Conservation (phyloP, 2,888 invertebrate species). For the Nomada ferruginata region DNA sequence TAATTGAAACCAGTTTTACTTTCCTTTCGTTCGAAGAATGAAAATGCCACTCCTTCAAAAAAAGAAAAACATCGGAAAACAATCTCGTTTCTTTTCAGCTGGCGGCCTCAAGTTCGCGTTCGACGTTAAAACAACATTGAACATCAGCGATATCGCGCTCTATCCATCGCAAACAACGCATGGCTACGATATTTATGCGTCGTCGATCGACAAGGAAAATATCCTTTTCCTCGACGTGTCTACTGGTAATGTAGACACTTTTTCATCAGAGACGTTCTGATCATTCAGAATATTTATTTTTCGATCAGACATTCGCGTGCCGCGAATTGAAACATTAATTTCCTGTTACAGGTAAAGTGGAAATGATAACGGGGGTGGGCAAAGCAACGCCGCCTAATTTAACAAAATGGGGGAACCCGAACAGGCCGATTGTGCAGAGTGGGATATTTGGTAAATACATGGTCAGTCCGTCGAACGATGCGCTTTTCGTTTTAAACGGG, state of each 20-base stretch:
- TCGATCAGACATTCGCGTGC: too few relatives aligned
- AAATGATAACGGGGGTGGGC: constrained; percentile 90
- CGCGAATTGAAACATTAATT: neutral
- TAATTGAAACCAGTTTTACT: constrained; percentile 79
- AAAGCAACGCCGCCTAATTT: constrained; percentile 86
- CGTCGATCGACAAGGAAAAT: constrained; percentile 89
- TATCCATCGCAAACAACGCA: constrained; percentile 90
- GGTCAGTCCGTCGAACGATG: constrained; percentile 89
- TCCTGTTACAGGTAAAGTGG: constrained; percentile 87
- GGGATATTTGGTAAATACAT: constrained; percentile 90
- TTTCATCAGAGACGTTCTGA: too few relatives aligned
- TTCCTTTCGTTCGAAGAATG: neutral
- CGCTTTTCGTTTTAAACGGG: constrained; percentile 90
- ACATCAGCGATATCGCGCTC: constrained; percentile 90
- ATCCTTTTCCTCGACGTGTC: constrained; percentile 89
- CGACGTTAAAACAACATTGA: constrained; percentile 90
- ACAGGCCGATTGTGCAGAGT: constrained; percentile 88
- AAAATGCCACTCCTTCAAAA: constrained; percentile 12
- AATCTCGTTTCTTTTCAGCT: constrained; percentile 82
- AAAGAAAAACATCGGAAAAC: neutral
- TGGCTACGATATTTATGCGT: constrained; percentile 90
- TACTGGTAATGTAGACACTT: constrained; percentile 85
- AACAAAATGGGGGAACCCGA: constrained; percentile 88
- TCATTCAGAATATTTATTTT: neutral
- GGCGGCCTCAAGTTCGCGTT: constrained; percentile 89